Evolutionary conservation across 2,113 vertebrate species (phyloP).

Genomic region (Prionailurus viverrinus): DNA sequence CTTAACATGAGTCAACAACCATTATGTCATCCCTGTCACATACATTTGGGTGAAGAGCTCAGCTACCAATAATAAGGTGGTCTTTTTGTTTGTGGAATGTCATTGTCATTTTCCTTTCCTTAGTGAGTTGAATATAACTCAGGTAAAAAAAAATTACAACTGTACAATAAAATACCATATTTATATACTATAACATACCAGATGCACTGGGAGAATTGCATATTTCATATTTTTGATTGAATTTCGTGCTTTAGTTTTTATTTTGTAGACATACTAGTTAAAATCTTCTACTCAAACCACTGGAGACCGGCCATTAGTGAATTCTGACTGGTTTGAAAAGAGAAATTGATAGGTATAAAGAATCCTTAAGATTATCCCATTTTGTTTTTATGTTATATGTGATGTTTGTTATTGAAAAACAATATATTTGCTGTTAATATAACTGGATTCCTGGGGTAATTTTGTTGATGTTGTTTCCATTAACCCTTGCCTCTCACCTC

Average conservation of each 20-base stretch:
- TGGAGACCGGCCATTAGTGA: background rate
- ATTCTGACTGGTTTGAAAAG: conserved; percentile 3
- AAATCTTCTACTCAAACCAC: background rate
- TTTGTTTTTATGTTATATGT: background rate
- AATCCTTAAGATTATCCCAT: background rate
- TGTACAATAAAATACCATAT: background rate
- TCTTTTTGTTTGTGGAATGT: conserved; percentile 54
- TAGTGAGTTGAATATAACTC: conserved; percentile 68
- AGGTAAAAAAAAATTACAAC: conserved; percentile 63
- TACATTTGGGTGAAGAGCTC: conserved; percentile 69
- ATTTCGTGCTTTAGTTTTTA: conserved; percentile 25
- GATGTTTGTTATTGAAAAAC: background rate
- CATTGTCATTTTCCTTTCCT: conserved; percentile 70
- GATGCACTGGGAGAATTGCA: background rate
- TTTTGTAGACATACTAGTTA: background rate
- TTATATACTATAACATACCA: background rate
- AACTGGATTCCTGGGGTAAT: background rate
- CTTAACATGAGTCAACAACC: conserved; percentile 54
- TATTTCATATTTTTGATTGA: background rate
- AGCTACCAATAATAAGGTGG: conserved; percentile 60
- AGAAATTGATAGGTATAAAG: background rate
- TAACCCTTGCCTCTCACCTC: background rate
- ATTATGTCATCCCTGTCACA: conserved; percentile 67
- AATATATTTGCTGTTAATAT: background rate
- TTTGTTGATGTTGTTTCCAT: background rate